Conservation (phyloP, 53 echinoderm and acorn worm species). For the Glandiceps talaboti region DNA sequence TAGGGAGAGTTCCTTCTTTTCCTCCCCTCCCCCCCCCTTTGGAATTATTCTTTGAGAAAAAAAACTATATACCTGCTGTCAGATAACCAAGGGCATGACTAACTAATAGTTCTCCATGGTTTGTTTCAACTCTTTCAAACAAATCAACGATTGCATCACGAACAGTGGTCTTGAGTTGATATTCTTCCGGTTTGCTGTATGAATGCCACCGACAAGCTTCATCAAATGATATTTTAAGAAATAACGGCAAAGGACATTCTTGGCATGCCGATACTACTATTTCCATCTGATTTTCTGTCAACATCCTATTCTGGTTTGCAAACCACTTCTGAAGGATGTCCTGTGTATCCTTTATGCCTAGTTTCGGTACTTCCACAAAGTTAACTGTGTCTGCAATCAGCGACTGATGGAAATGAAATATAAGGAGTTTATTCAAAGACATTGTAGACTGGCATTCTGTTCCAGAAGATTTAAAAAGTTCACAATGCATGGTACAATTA, state of each 20-base stretch:
- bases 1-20: no score
- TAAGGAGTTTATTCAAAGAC: no score
- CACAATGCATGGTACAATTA: no score
- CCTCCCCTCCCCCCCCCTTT: no score
- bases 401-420: no score
- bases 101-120: not conserved
- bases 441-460: no score
- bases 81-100: not conserved
- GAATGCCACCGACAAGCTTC: not conserved
- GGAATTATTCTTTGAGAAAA: no score
- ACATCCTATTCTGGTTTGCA: not conserved
- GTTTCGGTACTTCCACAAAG: conserved; percentile 10
- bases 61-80: not conserved
- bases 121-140: not conserved
- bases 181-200: not conserved
- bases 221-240: not conserved
- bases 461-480: no score
- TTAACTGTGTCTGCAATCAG: conserved; percentile 3
- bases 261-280: conserved; percentile 1
- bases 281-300: conserved; percentile 17
- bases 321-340: conserved; percentile 11
- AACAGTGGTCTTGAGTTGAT: not conserved
- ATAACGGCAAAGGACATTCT: not conserved
- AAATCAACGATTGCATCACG: not conserved
- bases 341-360: conserved; percentile 15